Evolutionary conservation across 2,797 vertebrate genomes (phyloP), one percentile per base, ranked within the genome.

Genomic region (Channallabes apus): DNA sequence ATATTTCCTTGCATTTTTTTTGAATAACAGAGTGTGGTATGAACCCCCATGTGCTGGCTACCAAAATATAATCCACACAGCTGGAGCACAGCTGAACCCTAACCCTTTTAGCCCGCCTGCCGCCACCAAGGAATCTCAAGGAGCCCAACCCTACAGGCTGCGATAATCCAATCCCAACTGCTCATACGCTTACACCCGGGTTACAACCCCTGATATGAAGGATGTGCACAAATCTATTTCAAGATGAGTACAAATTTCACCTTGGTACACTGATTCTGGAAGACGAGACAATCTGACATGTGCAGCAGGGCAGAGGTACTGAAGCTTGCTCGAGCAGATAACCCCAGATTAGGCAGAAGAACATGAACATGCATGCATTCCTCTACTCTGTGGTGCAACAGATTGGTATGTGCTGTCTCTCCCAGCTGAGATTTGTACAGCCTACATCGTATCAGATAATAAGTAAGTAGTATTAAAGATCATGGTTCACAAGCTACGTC

Each of bases 61-160:
- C 76, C 76, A 85, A 76, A 86, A 83, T 87, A 85, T 87, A 86
- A 86, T 81, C 59, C 58, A 82, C 89, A 88, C 89, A 89, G 88
- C 87, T 90, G 88, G 88, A 85, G 77, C 87, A 85, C 87, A 89
- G 89, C 89, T 88, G 89, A 89, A 86, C 76, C 71, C 46, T 87
- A 84, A 82, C 75, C 86, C 85, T 85, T 84, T 82, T 84, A 82
- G 68, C 77, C 82, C 65, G 82, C 83, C 86, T 81, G 81, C 82
- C 86, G 62, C 86, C 83, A 85, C 84, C 82, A 73, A 75, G 83
- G 87, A 90, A 90, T 86, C 88, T 86, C 68, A 80, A 88, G 84
- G 86, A 82, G 87, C 88, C 87, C 88, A 86, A 85, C 87, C 84
- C 84, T 81, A 77, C 32, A 82, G 78, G 29, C 79, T 80, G 84